Percentiles rank a stretch among this genome's conserved stretches.
These are phyloP conservation scores for Cistogaster globosa DNA, from an alignment of 2,888 invertebrate species.

Conservation along the genomic window DNA sequence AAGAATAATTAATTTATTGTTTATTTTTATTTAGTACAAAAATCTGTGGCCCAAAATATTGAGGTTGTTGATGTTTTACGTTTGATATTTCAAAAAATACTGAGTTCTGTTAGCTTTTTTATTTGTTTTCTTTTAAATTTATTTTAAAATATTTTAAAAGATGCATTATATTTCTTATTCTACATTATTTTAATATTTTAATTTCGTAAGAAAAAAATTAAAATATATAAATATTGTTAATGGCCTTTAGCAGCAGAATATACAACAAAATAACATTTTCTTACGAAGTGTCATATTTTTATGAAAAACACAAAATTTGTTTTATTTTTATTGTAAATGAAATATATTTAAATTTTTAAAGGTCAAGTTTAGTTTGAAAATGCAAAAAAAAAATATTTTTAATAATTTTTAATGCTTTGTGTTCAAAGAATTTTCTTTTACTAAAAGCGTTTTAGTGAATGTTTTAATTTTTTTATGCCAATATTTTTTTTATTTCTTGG, in stretches of 20 bases:
- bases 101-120: conserved; percentile 20
- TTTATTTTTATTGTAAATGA: conserved; percentile 2
- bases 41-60: not conserved
- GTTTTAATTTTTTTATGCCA: too few species aligned
- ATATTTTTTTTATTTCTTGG: too few species aligned
- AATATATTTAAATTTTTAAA: conserved; percentile 34
- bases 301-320: not conserved
- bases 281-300: conserved; percentile 24
- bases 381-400: not conserved
- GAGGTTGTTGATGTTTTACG: conserved; percentile 31
- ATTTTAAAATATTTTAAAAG: not conserved
- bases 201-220: conserved; percentile 1
- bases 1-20: conserved; percentile 5
- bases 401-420: conserved; percentile 17
- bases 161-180: too few species aligned
- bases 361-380: conserved; percentile 58
- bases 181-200: not conserved
- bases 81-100: conserved; percentile 46
- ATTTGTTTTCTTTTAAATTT: not conserved
- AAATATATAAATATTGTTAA: conserved; percentile 12
- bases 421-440: too few species aligned
- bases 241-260: conserved; percentile 47
- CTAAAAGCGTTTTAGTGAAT: too few species aligned
- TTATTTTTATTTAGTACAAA: not conserved
- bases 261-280: conserved; percentile 5